Evolutionary conservation across 1,140 invertebrate genomes (phyloP).

Genomic region (Zaprionus nigranus): DNA sequence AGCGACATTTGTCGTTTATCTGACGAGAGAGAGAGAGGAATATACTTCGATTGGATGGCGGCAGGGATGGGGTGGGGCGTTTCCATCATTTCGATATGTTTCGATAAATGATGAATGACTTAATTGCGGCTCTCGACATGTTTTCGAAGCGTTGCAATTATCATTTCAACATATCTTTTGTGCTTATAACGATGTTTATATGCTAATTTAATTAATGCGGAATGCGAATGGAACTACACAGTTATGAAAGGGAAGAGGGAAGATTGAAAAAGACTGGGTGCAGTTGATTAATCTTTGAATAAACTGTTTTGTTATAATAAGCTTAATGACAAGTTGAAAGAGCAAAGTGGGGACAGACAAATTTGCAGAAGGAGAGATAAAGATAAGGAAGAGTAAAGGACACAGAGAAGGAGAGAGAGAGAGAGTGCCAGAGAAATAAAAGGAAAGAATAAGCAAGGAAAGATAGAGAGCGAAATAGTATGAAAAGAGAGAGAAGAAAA

Average conservation of each 20-base stretch:
- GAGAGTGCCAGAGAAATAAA: too few relatives aligned
- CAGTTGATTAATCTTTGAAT: background rate
- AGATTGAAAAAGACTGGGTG: background rate
- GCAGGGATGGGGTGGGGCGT: background rate
- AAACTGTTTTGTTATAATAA: background rate
- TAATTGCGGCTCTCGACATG: constrained; percentile 35
- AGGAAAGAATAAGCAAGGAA: background rate
- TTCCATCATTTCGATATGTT: constrained; percentile 22
- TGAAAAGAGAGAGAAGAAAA: background rate
- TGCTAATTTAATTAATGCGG: constrained; percentile 25
- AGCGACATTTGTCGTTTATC: constrained; percentile 13
- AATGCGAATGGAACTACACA: background rate
- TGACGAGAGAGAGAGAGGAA: constrained; percentile 7
- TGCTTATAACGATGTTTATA: background rate
- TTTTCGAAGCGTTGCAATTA: constrained; percentile 23
- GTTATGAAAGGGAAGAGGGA: background rate
- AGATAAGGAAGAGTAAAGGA: too few relatives aligned
- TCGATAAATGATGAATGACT: constrained; percentile 42
- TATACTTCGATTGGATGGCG: too few relatives aligned
- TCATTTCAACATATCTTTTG: constrained; percentile 26
- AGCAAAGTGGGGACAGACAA: background rate
- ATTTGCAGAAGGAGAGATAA: too few relatives aligned
- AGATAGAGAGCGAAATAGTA: background rate
- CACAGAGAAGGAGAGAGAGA: too few relatives aligned
- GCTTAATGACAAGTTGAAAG: background rate